Conservation (phyloP, 2,113 vertebrate species). For the Calonectris borealis region DNA sequence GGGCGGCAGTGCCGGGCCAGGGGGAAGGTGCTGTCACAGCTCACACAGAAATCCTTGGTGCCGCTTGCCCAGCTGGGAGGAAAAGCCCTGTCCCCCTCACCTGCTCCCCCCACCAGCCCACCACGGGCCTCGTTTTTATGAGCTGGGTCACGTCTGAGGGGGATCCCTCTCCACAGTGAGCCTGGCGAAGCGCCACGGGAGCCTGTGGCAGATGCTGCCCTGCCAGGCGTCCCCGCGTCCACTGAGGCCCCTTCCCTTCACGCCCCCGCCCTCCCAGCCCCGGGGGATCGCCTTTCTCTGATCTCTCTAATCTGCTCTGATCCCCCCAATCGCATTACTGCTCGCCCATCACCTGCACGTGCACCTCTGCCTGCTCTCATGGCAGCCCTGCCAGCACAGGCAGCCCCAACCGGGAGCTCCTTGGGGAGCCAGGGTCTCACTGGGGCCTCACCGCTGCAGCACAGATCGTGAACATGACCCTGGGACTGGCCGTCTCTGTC, state of each 20-base stretch:
- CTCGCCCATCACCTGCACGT: neutral
- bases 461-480: neutral
- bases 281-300: neutral
- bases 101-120: neutral
- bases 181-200: fast-evolving
- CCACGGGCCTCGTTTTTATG: neutral
- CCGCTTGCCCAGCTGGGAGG: fast-evolving
- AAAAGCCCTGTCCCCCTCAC: neutral
- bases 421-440: no score
- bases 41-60: neutral
- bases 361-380: neutral
- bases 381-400: neutral
- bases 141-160: no score
- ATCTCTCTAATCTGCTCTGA: constrained; percentile 11
- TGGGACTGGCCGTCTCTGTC: neutral
- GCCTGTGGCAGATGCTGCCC: neutral
- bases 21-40: neutral
- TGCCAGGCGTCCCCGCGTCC: fast-evolving
- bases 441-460: fast-evolving
- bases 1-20: fast-evolving
- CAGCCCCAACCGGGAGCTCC: fast-evolving
- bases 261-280: fast-evolving
- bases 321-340: neutral
- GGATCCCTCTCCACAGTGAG: fast-evolving
- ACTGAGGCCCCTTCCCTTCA: no score